Evolutionary conservation across 2,797 vertebrate species (phyloP), one percentile per base, ranked within the genome.

Genomic region (Aplochiton taeniatus): DNA sequence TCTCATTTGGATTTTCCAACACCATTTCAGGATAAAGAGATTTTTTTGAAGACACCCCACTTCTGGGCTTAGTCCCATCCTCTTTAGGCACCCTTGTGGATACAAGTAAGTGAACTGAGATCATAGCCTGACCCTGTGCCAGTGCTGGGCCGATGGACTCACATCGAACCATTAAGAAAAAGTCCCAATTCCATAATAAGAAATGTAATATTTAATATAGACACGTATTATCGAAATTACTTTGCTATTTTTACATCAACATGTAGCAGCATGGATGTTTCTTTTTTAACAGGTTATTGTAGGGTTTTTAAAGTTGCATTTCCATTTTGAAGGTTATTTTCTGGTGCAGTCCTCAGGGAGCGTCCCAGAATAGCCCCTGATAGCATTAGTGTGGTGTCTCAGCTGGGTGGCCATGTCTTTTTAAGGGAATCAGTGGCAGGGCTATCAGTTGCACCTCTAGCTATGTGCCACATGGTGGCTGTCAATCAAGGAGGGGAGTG

Each of bases 291-390:
- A 72, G 72, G 62, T 73, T 73, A 65, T 18, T 18, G 13, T 16
- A 44, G 18, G 9, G 52, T 14, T 47, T 19, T 11, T 42, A 63
- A n/a, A 19, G 44, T 17, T 54, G 41, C 13, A 43, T 70, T 73
- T 58, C 42, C 54, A 73, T 49, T 76, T 83, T 90, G 89, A 92
- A 92, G 92, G 91, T 93, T 94, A 89, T 88, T 80, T 79, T 86
- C 68, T 85, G 78, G 79, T 74, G 81, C 78, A 86, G 89, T 89
- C 84, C 88, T 91, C 81, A 66, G 70, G 87, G 86, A 83, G 80
- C 58, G 82, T 87, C 93, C 91, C 90, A 91, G 90, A 96, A 96
- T 96, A 96, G 92, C 91, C 91, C 89, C 91, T 95, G 94, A 95
- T 93, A 93, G 91, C 91, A 92, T 87, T 85, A 83, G 73, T 79